Evolutionary conservation across 2,113 vertebrate species (phyloP).

Genomic region (Daboia siamensis): DNA sequence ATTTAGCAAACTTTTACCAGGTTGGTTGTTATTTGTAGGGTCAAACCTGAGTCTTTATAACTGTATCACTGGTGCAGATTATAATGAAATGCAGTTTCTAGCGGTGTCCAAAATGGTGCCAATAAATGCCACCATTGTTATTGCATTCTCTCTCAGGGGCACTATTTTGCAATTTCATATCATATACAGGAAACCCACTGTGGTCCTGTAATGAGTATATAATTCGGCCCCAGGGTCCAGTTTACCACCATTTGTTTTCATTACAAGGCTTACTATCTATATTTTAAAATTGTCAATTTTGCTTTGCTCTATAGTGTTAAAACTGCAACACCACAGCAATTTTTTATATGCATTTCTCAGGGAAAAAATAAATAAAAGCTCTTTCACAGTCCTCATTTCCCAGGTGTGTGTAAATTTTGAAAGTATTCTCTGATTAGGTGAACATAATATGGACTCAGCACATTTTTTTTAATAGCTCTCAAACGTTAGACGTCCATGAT

Average conservation of each 20-base stretch:
- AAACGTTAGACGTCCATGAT: conserved; percentile 4
- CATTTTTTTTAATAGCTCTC: background rate
- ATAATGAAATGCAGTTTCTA: conserved; percentile 16
- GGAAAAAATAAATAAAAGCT: conserved; percentile 2
- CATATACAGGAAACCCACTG: conserved; percentile 5
- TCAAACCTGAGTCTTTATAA: background rate
- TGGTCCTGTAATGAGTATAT: conserved; percentile 32
- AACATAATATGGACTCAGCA: conserved; percentile 14
- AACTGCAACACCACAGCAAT: rapidly evolving
- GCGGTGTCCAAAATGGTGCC: background rate
- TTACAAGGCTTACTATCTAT: background rate
- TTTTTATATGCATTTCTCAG: conserved; percentile 14
- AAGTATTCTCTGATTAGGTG: background rate
- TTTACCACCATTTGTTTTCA: conserved; percentile 40
- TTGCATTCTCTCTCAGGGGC: conserved; percentile 30
- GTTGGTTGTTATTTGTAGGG: background rate
- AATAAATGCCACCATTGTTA: background rate
- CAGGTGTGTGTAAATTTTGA: conserved; percentile 24
- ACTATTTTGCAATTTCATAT: background rate
- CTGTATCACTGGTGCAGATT: background rate
- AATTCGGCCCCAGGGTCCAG: conserved; percentile 33
- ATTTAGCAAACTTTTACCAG: background rate
- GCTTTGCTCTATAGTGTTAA: background rate
- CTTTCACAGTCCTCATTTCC: conserved; percentile 28
- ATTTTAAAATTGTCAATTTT: conserved; percentile 4